These are phyloP conservation scores for Drosophila robusta DNA, from an alignment of 2,888 invertebrate species.

Conservation along the genomic window DNA sequence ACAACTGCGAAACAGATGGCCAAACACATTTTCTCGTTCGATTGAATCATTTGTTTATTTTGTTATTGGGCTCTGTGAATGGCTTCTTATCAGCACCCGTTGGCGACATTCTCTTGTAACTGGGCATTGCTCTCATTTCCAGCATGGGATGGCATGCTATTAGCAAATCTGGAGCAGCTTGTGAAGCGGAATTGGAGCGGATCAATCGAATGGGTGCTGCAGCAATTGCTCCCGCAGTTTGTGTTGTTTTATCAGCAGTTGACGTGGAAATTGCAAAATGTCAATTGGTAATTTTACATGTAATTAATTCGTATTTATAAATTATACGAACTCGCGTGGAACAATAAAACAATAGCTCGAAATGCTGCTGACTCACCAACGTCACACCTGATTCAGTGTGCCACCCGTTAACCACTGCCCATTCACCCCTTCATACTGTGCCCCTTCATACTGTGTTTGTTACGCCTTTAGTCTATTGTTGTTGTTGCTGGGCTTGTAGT, in stretches of 20 bases:
- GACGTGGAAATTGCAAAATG: conserved; percentile 4
- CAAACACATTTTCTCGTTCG: conserved; percentile 11
- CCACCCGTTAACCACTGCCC: not conserved
- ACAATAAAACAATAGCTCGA: conserved; percentile 12
- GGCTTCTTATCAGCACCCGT: conserved; percentile 42
- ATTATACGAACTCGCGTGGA: conserved; percentile 6
- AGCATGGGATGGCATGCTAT: conserved; percentile 42
- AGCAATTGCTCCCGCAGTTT: not conserved
- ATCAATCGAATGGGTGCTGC: conserved; percentile 19
- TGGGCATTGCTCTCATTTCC: conserved; percentile 11
- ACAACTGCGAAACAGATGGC: not conserved
- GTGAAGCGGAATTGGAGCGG: conserved; percentile 53
- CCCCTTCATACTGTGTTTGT: not conserved
- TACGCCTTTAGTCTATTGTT: conserved; percentile 7
- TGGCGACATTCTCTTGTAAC: not conserved
- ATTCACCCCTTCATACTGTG: not conserved
- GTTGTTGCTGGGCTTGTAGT: not conserved
- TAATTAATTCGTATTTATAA: conserved; percentile 16
- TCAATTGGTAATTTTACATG: conserved; percentile 3
- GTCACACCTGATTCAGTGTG: conserved; percentile 27
- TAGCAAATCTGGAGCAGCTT: conserved; percentile 48
- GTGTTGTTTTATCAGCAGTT: not conserved
- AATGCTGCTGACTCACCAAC: conserved; percentile 43
- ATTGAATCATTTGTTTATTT: conserved; percentile 20
- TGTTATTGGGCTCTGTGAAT: not conserved